A percentile compares a stretch with the other conserved stretches of the same genome.
phyloP scores from a whole-genome alignment of 1,140 invertebrate genomes.

The Drosophila repletoides region DNA sequence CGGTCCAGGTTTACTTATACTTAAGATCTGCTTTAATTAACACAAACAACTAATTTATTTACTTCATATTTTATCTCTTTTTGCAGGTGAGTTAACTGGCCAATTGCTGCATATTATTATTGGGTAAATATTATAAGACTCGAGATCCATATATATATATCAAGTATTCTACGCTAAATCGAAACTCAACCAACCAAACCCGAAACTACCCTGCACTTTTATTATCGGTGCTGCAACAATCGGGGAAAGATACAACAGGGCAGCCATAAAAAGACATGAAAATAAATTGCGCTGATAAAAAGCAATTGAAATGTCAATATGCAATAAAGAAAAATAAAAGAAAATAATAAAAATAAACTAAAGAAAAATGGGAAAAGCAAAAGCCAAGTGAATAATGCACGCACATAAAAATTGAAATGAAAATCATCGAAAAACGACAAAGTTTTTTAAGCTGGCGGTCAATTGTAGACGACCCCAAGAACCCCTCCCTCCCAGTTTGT shows the following conservation, averaged over 20 bases:
- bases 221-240: background rate
- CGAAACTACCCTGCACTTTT: conserved; percentile 11
- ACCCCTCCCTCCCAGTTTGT: background rate
- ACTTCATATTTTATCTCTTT: conserved; percentile 15
- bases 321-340: conserved; percentile 13
- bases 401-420: conserved; percentile 32
- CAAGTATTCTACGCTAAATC: background rate
- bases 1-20: background rate
- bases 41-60: conserved; percentile 28
- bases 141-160: background rate
- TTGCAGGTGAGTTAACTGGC: conserved; percentile 63
- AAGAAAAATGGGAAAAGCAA: background rate
- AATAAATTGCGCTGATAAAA: conserved; percentile 50
- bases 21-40: conserved; percentile 3
- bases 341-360: background rate
- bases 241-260: background rate
- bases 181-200: conserved; percentile 20
- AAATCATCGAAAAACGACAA: conserved; percentile 22
- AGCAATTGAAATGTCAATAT: conserved; percentile 53
- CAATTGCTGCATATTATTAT: background rate
- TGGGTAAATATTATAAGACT: conserved; percentile 15
- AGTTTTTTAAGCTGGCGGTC: conserved; percentile 25
- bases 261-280: conserved; percentile 24
- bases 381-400: conserved; percentile 33
- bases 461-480: conserved; percentile 13